Base-by-base conservation (phyloP, 2,888 invertebrate genomes). In the Cordilura impudica region DNA sequence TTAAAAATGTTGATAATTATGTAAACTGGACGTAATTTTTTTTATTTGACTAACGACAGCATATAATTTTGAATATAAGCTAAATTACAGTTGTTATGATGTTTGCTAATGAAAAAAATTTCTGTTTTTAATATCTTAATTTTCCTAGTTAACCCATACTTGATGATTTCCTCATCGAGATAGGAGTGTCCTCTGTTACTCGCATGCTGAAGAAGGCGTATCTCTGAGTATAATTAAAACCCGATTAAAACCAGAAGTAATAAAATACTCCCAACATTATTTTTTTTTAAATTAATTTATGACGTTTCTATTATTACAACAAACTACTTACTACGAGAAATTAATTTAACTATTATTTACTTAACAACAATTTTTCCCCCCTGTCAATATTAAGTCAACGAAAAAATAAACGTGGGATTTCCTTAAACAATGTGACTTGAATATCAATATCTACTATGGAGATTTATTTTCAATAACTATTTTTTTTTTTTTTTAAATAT, bases 401-500 rank as follows among this genome's bases (percentile, higher is more conserved):
- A 3, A 35, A 65, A 16, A 65, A 29, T 65, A 70, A 75, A 79
- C 81, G 82, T 82, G 81, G 82, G 82, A 82, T 82, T 82, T 82
- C 75, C 82, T 82, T 58, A 67, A 31, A 60, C 23, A 72, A 47
- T 73, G 47, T 76, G 81, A 71, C 79, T 75, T 73, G 82, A 73
- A 82, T 82, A 66, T 71, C 6, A 65, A 26, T 77, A 16, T 31
- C 51, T 18, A 70, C 72, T 60, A 60, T 54, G 63, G 35, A 16
- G 26, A 23, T 53, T 56, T 63, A n/a, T n/a, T n/a, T n/a, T n/a
- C n/a, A n/a, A n/a, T n/a, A 7, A 58, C 43, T 35, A 21, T 31
- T 14, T 43, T 51, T 63, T 49, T 60, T 12, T 31, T 35, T 18
- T 56, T 7, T 31, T 39, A 39, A 26, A 26, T 26, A 3, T 26